phyloP scores from a whole-genome alignment of 2,113 vertebrate species.

The Seriola rivoliana region DNA sequence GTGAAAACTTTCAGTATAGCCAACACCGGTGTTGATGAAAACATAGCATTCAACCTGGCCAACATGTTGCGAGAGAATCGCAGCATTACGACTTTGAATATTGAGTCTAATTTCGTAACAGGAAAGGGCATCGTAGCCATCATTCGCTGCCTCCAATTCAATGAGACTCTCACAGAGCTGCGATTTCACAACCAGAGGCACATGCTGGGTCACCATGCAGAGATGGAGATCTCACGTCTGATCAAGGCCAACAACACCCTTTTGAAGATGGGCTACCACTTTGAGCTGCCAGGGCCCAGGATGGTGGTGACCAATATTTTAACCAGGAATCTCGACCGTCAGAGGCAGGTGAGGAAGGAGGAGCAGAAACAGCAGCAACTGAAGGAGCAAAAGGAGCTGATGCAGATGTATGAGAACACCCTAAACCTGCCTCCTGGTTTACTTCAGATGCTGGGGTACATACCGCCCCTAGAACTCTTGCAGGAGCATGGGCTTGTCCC shows the following conservation, averaged over 20 bases:
- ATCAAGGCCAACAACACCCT: slow-evolving; percentile 95
- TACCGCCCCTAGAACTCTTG: slow-evolving; percentile 69
- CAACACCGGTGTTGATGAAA: slow-evolving; percentile 95
- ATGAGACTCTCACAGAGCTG: slow-evolving; percentile 93
- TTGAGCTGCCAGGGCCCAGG: slow-evolving; percentile 93
- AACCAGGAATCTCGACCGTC: slow-evolving; percentile 93
- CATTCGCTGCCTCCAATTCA: slow-evolving; percentile 96
- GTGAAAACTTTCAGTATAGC: slow-evolving; percentile 93
- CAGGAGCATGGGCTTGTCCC: slow-evolving; percentile 71
- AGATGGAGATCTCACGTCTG: slow-evolving; percentile 96
- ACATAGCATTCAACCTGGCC: slow-evolving; percentile 89
- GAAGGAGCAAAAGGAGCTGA: slow-evolving; percentile 88
- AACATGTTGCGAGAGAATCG: slow-evolving; percentile 97
- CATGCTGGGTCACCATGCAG: slow-evolving; percentile 96
- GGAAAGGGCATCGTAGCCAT: slow-evolving; percentile 96
- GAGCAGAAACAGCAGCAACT: slow-evolving; percentile 91
- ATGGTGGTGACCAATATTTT: slow-evolving; percentile 98
- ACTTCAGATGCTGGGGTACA: slow-evolving; percentile 89
- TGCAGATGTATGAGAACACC: slow-evolving; percentile 90
- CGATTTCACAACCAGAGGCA: slow-evolving; percentile 99
- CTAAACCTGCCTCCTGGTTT: slow-evolving; percentile 91
- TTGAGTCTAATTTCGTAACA: slow-evolving; percentile 95
- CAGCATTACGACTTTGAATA: slow-evolving; percentile 92
- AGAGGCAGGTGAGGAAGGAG: slow-evolving; percentile 92
- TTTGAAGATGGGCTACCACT: slow-evolving; percentile 97